Evolutionary conservation across 1,140 invertebrate genomes (phyloP).

Genomic region (Drosophila bifasciata): DNA sequence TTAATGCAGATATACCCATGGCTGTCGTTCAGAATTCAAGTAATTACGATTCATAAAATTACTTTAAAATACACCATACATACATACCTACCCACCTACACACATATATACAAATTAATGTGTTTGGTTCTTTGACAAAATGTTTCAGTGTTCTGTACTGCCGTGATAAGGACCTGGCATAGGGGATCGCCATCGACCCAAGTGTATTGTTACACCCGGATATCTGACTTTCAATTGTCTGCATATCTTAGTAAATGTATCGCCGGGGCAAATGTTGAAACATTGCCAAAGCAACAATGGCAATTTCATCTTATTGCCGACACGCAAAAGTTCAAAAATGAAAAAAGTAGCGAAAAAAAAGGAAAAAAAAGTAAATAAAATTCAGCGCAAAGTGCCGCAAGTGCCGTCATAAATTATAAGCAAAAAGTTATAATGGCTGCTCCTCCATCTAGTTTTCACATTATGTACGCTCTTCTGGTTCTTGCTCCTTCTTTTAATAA

Average conservation of each 20-base stretch:
- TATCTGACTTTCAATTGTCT: conserved; percentile 53
- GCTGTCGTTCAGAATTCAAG: neutral
- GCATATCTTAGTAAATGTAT: conserved; percentile 18
- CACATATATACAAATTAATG: no score
- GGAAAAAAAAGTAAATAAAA: conserved; percentile 39
- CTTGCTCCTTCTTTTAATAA: conserved; percentile 60
- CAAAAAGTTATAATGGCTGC: conserved; percentile 75
- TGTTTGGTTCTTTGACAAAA: conserved; percentile 43
- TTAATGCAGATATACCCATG: no score
- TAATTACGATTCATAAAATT: neutral
- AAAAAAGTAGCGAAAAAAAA: conserved; percentile 22
- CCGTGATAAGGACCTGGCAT: conserved; percentile 41
- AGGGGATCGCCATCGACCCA: conserved; percentile 23
- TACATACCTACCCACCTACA: no score
- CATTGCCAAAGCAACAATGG: conserved; percentile 29
- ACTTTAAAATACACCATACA: neutral
- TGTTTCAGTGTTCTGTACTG: conserved; percentile 61
- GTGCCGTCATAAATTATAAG: conserved; percentile 77
- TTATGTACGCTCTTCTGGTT: conserved; percentile 37
- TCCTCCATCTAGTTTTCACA: conserved; percentile 56
- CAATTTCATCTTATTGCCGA: conserved; percentile 60
- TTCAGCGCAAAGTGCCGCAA: conserved; percentile 53
- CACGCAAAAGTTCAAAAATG: conserved; percentile 58
- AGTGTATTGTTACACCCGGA: conserved; percentile 48
- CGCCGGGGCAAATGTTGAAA: conserved; percentile 46